Percentiles rank a stretch among this genome's conserved stretches.
Evolutionary conservation across 2,113 vertebrate genomes (phyloP).

Genomic region (Hippocampus barbouri): DNA sequence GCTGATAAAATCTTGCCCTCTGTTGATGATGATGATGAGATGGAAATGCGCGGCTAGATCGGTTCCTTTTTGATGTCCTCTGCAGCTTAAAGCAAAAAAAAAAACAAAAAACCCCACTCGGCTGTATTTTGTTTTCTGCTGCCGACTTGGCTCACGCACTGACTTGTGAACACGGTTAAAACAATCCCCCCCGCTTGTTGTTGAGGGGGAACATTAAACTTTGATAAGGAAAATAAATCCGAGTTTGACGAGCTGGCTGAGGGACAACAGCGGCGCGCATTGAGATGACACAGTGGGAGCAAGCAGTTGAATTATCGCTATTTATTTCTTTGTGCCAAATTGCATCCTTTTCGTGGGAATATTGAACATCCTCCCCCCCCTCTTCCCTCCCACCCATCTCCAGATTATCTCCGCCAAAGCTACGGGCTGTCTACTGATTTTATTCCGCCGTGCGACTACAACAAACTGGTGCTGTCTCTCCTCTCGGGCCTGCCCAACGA

Average conservation of each 20-base stretch:
- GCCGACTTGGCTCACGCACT: not conserved
- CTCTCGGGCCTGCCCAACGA: conserved; percentile 98
- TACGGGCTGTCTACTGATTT: conserved; percentile 97
- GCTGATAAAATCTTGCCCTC: not conserved
- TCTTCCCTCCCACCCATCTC: too few relatives aligned
- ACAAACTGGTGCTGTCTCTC: conserved; percentile 99
- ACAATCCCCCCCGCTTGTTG: not conserved
- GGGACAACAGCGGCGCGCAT: not conserved
- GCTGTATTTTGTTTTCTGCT: not conserved
- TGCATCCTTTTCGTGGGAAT: not conserved
- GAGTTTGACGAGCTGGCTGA: conserved; percentile 1
- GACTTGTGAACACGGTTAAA: not conserved
- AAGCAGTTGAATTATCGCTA: too few relatives aligned
- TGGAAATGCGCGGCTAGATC: conserved; percentile 1
- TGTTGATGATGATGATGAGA: not conserved
- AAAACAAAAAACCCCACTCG: not conserved
- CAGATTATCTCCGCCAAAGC: conserved; percentile 99
- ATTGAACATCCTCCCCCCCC: not conserved
- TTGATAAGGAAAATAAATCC: conserved; percentile 20
- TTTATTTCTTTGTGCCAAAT: not conserved
- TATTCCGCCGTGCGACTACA: conserved; percentile 93
- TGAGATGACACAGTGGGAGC: not conserved
- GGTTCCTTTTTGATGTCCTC: not conserved
- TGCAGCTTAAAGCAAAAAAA: not conserved
- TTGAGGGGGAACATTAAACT: conserved; percentile 3